Evolutionary conservation across 2,888 invertebrate genomes (phyloP), one percentile per base, ranked within the genome.

Genomic region (Biston stratarius): DNA sequence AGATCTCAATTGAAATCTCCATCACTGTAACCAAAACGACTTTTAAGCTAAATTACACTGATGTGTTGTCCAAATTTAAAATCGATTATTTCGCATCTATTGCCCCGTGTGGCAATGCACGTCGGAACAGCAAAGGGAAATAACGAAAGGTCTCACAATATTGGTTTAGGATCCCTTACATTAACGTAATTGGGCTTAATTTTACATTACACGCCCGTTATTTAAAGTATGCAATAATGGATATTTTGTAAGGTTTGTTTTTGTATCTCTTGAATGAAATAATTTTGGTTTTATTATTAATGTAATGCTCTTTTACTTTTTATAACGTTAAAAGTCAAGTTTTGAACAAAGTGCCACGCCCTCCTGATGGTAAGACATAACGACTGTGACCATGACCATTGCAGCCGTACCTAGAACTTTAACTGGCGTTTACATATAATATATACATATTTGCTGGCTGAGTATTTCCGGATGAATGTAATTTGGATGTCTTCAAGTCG

Each of bases 91-190:
- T 34, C 42, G 3, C 34, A 14, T 65, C 64, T 49, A 56, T 12
- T 24, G 10, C 1, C 9, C 38, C 12, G 12, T 0, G 7, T 52
- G 15, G 1, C 34, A 61, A 0, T 15, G 10, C 14, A n/a, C 15
- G 24, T 38, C 38, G 11, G 57, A 40, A 51, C 14, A 55, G 38
- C 55, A 59, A 63, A 63, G 47, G 61, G 44, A 66, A 66, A 65
- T 60, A 60, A 36, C 42, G 40, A 51, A 65, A 57, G 56, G 51
- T 66, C 14, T 44, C 57, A 61, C 61, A 61, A 57, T 60, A 57
- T 66, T 66, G 36, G 66, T 47, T 61, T 66, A 66, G 66, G 66
- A 66, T 66, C 52, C 47, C n/a, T 60, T 55, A 59, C 59, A 60
- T 60, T 60, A 55, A 60, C 60, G 42, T 60, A 65, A 65, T 55